A percentile compares a stretch with the other conserved stretches of the same genome.
These are phyloP conservation scores for Rapana venosa DNA, from an alignment of 2,888 invertebrate genomes.

Conservation along the genomic window DNA sequence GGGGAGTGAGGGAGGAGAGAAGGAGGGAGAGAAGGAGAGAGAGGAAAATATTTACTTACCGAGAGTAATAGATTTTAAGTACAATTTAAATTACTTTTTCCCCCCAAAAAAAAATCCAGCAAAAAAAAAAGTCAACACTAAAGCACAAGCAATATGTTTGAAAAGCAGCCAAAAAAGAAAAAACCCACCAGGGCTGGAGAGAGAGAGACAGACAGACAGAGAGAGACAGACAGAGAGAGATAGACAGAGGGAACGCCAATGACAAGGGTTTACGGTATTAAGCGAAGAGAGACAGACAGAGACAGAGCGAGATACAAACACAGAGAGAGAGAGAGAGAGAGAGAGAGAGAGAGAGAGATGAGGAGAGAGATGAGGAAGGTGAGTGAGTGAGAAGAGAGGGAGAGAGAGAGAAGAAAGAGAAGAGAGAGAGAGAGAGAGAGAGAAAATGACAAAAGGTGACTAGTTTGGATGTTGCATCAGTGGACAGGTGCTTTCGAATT, in stretches of 20 bases:
- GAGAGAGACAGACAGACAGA: neutral
- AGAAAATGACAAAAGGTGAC: too few species aligned
- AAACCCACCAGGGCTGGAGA: neutral
- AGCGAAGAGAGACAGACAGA: neutral
- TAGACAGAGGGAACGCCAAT: neutral
- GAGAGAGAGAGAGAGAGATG: neutral
- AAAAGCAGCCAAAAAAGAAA: too few species aligned
- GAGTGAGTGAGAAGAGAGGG: neutral
- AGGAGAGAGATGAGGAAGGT: neutral
- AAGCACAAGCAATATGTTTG: too few species aligned
- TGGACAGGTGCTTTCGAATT: too few species aligned
- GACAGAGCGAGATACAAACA: neutral
- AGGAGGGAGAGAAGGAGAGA: neutral
- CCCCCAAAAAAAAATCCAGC: too few species aligned
- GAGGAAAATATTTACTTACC: too few species aligned
- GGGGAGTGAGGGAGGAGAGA: neutral
- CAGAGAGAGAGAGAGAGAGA: neutral
- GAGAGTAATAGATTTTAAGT: too few species aligned
- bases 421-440: too few species aligned
- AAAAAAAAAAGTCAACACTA: too few species aligned
- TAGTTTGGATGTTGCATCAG: too few species aligned
- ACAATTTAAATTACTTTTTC: too few species aligned
- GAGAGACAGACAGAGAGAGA: neutral
- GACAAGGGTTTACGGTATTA: neutral
- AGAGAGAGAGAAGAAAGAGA: constrained; percentile 8